These are phyloP conservation scores for Agriopis aurantiaria DNA, from an alignment of 2,888 invertebrate species.

Conservation along the genomic window DNA sequence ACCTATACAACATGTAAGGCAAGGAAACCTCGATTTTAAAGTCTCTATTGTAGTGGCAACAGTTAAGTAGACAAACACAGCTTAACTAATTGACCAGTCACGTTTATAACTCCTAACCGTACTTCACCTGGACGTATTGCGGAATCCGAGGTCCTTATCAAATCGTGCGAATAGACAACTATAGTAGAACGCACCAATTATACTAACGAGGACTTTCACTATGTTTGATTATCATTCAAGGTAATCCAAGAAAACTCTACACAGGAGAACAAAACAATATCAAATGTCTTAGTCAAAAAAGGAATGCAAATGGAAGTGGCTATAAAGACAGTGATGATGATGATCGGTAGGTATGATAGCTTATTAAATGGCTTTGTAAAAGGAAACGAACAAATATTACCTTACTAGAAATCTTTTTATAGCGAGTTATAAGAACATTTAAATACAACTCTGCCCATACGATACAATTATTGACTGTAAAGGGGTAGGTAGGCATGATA, in stretches of 20 bases:
- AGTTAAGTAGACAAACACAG: slow-evolving; percentile 39
- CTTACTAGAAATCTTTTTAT: background rate
- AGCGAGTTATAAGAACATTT: slow-evolving; percentile 7
- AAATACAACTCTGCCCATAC: slow-evolving; percentile 1
- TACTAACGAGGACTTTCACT: slow-evolving; percentile 83
- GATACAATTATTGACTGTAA: slow-evolving; percentile 21
- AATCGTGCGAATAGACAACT: slow-evolving; percentile 72
- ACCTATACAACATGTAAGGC: background rate
- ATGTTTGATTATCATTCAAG: slow-evolving; percentile 74
- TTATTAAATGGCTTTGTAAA: background rate
- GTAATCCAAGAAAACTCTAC: slow-evolving; percentile 68
- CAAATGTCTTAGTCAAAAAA: background rate
- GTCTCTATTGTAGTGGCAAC: slow-evolving; percentile 27
- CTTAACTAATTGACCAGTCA: slow-evolving; percentile 48
- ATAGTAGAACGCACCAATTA: slow-evolving; percentile 72
- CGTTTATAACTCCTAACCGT: slow-evolving; percentile 49
- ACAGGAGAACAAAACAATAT: slow-evolving; percentile 53
- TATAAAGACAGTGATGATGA: background rate
- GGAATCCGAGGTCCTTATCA: slow-evolving; percentile 70
- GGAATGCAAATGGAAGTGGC: background rate
- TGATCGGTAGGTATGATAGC: background rate
- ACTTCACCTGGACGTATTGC: slow-evolving; percentile 61
- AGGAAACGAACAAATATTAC: background rate
- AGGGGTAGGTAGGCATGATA: slow-evolving; percentile 23
- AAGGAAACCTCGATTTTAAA: slow-evolving; percentile 19